A percentile compares a stretch with the other conserved stretches of the same genome.
These are phyloP conservation scores for Drosophila nasuta DNA, from an alignment of 1,140 invertebrate genomes.

Conservation along the genomic window DNA sequence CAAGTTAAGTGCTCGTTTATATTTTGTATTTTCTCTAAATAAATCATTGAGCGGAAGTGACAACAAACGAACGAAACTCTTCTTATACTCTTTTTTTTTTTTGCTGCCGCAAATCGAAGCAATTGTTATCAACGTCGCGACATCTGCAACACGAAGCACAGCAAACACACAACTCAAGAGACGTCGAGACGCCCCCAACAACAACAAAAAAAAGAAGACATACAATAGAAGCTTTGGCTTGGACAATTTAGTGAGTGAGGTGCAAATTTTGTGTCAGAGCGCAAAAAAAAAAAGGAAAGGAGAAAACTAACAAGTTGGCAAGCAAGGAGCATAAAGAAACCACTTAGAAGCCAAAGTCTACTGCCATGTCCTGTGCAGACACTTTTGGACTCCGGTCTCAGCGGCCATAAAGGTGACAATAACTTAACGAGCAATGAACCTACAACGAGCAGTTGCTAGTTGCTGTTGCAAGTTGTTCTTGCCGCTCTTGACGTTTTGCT, in stretches of 20 bases:
- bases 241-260: constrained; percentile 36
- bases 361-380: constrained; percentile 71
- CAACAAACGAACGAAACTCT: constrained; percentile 5
- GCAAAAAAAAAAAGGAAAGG: constrained; percentile 18
- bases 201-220: neutral
- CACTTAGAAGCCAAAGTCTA: constrained; percentile 55
- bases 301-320: constrained; percentile 42
- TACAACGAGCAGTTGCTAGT: constrained; percentile 37
- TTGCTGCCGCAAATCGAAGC: constrained; percentile 26
- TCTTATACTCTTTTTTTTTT: neutral
- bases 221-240: constrained; percentile 8
- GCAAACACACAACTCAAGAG: constrained; percentile 22
- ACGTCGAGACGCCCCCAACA: constrained; percentile 25
- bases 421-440: constrained; percentile 84
- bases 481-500: constrained; percentile 39
- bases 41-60: constrained; percentile 47
- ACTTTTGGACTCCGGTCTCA: constrained; percentile 59
- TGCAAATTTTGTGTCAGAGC: constrained; percentile 40
- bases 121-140: constrained; percentile 51
- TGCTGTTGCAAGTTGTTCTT: constrained; percentile 40
- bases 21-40: neutral
- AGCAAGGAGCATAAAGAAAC: constrained; percentile 42
- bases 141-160: constrained; percentile 41
- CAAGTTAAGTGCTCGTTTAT: constrained; percentile 13
- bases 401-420: constrained; percentile 78